Conservation (phyloP, 30 jellyfish, hydroid and myxozoan genomes). For the Chironex yamaguchii region DNA sequence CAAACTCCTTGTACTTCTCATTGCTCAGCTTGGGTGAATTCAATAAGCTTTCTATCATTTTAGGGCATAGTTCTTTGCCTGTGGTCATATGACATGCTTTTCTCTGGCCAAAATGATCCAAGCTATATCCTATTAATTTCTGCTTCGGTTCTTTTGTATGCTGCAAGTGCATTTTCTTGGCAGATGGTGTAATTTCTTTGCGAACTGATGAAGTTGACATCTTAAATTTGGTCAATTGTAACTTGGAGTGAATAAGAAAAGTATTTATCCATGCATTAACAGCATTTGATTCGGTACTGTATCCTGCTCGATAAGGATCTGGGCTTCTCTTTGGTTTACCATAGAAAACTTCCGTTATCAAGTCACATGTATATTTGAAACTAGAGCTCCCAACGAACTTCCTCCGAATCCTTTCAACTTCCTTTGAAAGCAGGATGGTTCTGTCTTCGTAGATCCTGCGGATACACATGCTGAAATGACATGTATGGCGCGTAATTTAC, state of each 20-base stretch:
- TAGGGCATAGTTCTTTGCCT: background rate
- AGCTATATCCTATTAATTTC: constrained; percentile 16
- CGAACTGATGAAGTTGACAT: constrained; percentile 36
- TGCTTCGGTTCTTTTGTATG: constrained; percentile 10
- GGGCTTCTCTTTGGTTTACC: constrained; percentile 37
- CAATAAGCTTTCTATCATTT: background rate
- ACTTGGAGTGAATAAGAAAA: constrained; percentile 36
- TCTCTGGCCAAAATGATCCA: constrained; percentile 27
- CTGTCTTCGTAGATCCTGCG: constrained; percentile 8
- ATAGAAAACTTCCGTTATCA: constrained; percentile 30
- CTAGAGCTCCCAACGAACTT: constrained; percentile 13
- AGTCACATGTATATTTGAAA: constrained; percentile 39
- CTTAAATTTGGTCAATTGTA: constrained; percentile 14
- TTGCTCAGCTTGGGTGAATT: background rate
- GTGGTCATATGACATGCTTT: constrained; percentile 13
- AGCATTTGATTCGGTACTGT: constrained; percentile 21
- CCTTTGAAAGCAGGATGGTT: constrained; percentile 32
- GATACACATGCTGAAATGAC: constrained; percentile 56
- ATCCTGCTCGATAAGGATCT: constrained; percentile 49
- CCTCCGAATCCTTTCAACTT: constrained; percentile 53
- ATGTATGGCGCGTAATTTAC: constrained; percentile 59
- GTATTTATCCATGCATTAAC: constrained; percentile 39
- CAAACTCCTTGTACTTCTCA: constrained; percentile 5
- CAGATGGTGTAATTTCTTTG: constrained; percentile 38
- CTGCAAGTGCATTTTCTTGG: constrained; percentile 3